Base-by-base conservation (phyloP, 1,140 invertebrate species). In the Nasonia vitripennis region DNA sequence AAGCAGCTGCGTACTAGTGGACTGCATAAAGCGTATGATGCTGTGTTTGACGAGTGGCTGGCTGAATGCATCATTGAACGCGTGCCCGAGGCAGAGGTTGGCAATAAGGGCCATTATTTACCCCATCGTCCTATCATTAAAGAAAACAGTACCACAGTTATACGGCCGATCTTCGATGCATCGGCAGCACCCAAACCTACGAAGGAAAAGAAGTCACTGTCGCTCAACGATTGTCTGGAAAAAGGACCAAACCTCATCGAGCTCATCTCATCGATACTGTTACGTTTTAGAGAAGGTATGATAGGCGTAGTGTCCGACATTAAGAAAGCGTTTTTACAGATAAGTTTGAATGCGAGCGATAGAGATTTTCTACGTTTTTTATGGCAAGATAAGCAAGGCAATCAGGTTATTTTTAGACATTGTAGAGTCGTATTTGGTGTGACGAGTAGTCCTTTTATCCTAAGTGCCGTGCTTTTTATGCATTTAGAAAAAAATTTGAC, bases 11-110 rank as follows among this genome's bases (percentile, higher is more conserved):
- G n/a, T n/a, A n/a, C n/a, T n/a, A n/a, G n/a, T n/a, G n/a, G n/a
- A n/a, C n/a, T n/a, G n/a, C n/a, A n/a, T n/a, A n/a, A n/a, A n/a
- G n/a, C n/a, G n/a, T 92, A 92, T 88, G 71, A 88, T 85, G 75
- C 86, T 41, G 86, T 92, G 0, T 27, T 89, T 93, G 41, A 88
- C 1, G 88, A 86, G 73, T 93, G 86, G 88, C 17, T 82, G 20
- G 34, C 67, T 1, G 87, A 88, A 20, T 87, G 86, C 23, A 87
- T 90, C 4, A 85, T 89, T 11, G 87, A 89, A 55, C 34, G 67
- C 62, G 82, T 88, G 17, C 87, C 84, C 10, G 51, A 67, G 10
- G 11, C 27, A 20, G 86, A 88, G 48, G 79, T 86, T 12, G 41
- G 73, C 2, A 45, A 84, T 3, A 55, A 41, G 2, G 87, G 81